phyloP scores from a whole-genome alignment of 2,113 vertebrate genomes.

The Dipodomys merriami region DNA sequence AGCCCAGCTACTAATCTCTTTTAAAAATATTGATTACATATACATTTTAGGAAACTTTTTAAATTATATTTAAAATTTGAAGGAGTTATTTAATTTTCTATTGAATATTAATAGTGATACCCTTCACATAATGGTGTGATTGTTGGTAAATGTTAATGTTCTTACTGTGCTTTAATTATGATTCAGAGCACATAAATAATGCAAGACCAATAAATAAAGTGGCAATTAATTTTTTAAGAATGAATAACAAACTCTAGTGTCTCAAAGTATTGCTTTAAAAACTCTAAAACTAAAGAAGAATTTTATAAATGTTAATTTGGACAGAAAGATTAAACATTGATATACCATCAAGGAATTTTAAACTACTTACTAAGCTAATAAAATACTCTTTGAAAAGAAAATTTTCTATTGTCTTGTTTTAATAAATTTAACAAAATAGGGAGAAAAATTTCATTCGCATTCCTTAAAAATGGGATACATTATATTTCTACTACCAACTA shows the following conservation, averaged over 20 bases:
- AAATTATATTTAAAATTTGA: not conserved
- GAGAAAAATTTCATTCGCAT: not conserved
- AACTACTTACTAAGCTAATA: not conserved
- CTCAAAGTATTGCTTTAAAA: not conserved
- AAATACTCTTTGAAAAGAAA: constrained; percentile 5
- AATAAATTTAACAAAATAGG: not conserved
- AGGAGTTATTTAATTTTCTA: not conserved
- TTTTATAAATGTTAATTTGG: constrained; percentile 50
- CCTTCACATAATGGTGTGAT: not conserved
- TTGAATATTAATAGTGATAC: not conserved
- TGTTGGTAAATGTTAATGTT: not conserved
- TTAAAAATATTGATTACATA: not conserved
- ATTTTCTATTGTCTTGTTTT: not conserved
- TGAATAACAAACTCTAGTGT: not conserved
- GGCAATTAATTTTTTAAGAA: not conserved
- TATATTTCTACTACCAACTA: not conserved
- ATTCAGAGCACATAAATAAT: not conserved
- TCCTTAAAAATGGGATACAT: not conserved
- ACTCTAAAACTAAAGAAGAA: not conserved
- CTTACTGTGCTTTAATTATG: not conserved
- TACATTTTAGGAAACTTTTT: not conserved
- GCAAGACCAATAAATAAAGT: not conserved
- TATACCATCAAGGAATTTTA: constrained; percentile 61
- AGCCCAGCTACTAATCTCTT: too few relatives aligned
- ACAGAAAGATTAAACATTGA: not conserved